Conservation (phyloP, 2,888 invertebrate species). For the Lepeophtheirus nordmannii region DNA sequence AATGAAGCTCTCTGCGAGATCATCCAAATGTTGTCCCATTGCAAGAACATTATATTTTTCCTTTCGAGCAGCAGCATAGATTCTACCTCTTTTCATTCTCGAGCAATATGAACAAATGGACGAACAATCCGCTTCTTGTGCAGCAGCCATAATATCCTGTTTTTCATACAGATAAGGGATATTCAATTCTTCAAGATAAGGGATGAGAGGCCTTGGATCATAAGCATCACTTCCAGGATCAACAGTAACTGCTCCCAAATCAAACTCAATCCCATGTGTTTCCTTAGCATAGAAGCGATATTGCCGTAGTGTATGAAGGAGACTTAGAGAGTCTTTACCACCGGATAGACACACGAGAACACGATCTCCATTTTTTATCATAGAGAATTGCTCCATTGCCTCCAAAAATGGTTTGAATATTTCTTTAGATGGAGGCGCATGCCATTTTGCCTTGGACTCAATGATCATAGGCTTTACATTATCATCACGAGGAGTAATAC, state of each 20-base stretch:
- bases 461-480: not conserved
- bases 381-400: slow-evolving; percentile 64
- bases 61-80: slow-evolving; percentile 55
- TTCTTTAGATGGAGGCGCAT: slow-evolving; percentile 10
- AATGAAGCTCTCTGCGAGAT: slow-evolving; percentile 63
- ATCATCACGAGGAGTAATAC: not conserved
- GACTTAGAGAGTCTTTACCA: slow-evolving; percentile 63
- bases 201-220: slow-evolving; percentile 49
- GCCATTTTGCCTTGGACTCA: not conserved
- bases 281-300: slow-evolving; percentile 60
- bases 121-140: slow-evolving; percentile 36
- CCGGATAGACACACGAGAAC: slow-evolving; percentile 71
- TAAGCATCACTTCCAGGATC: slow-evolving; percentile 48
- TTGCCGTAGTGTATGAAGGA: slow-evolving; percentile 66
- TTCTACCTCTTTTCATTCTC: slow-evolving; percentile 52
- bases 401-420: slow-evolving; percentile 32
- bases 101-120: slow-evolving; percentile 55
- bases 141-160: slow-evolving; percentile 39
- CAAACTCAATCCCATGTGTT: slow-evolving; percentile 54
- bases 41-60: slow-evolving; percentile 74
- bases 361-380: slow-evolving; percentile 66
- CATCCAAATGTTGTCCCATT: slow-evolving; percentile 69
- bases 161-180: slow-evolving; percentile 28
- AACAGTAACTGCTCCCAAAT: slow-evolving; percentile 53
- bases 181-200: slow-evolving; percentile 52